phyloP scores from a whole-genome alignment of 2,113 vertebrate species.

The Australoheros scitulus region DNA sequence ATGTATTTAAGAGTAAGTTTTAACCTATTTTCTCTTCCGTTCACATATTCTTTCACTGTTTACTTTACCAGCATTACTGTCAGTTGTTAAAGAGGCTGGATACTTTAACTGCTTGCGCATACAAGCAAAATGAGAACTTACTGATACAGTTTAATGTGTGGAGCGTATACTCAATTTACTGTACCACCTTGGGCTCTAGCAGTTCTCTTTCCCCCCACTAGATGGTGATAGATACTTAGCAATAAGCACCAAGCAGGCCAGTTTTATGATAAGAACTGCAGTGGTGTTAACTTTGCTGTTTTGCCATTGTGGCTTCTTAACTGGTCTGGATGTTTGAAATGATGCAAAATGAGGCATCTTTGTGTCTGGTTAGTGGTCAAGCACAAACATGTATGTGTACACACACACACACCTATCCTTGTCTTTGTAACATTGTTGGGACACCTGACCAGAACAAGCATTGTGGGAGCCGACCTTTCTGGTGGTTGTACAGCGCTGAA shows the following conservation, averaged over 20 bases:
- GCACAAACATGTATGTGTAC: not conserved
- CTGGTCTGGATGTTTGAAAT: not conserved
- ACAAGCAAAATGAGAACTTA: not conserved
- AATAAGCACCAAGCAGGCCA: not conserved
- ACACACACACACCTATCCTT: not conserved
- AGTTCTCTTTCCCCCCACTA: slow-evolving; percentile 47
- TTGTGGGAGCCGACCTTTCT: not conserved
- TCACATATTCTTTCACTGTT: not conserved
- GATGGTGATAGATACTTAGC: slow-evolving; percentile 53
- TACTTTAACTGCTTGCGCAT: not conserved
- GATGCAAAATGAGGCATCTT: not conserved
- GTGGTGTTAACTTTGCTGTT: not conserved
- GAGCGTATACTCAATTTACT: not conserved
- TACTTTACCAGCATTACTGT: not conserved
- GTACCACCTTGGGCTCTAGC: not conserved
- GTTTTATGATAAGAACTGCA: not conserved
- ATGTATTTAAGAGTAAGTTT: not conserved
- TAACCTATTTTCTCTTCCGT: not conserved
- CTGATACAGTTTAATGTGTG: not conserved
- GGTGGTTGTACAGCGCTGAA: not conserved
- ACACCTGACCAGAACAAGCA: not conserved
- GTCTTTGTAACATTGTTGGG: not conserved
- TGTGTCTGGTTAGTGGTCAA: not conserved
- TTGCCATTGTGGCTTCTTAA: not conserved
- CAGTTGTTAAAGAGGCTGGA: not conserved